These are phyloP conservation scores for Araneus ventricosus DNA, from an alignment of 1,140 invertebrate species.

Conservation along the genomic window DNA sequence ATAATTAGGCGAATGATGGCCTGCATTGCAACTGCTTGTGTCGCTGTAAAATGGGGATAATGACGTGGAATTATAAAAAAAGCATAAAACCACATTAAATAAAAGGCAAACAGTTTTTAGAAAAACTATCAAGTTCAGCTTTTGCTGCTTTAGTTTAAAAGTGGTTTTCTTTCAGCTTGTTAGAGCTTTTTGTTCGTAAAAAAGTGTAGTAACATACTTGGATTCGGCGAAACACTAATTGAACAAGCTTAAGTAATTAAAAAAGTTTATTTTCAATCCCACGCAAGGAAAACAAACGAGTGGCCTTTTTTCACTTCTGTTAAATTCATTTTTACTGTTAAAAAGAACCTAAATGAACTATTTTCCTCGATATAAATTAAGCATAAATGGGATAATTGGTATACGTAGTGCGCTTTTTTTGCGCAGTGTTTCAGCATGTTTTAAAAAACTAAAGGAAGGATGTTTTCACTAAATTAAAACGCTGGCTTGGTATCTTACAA, in stretches of 20 bases:
- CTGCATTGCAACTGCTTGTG: background rate
- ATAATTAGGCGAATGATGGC: conserved; percentile 29
- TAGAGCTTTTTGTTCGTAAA: background rate
- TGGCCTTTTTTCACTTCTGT: no score
- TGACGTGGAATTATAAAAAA: background rate
- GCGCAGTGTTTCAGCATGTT: no score
- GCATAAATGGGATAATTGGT: background rate
- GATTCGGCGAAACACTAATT: no score
- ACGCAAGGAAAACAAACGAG: no score
- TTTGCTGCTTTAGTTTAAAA: background rate
- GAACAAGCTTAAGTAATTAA: background rate
- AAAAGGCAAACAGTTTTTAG: background rate
- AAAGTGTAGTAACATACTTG: background rate
- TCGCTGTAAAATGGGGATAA: background rate
- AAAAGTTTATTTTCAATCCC: background rate
- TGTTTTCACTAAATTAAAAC: no score
- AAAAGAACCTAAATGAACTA: no score
- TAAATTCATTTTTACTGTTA: no score
- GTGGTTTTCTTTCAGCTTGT: background rate
- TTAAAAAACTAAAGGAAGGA: no score
- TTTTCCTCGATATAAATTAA: background rate
- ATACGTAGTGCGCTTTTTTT: background rate
- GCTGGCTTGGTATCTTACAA: no score
- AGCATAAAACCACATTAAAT: background rate
- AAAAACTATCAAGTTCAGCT: background rate